Base-by-base conservation (phyloP, 2,888 invertebrate genomes). In the Tachina lurida region DNA sequence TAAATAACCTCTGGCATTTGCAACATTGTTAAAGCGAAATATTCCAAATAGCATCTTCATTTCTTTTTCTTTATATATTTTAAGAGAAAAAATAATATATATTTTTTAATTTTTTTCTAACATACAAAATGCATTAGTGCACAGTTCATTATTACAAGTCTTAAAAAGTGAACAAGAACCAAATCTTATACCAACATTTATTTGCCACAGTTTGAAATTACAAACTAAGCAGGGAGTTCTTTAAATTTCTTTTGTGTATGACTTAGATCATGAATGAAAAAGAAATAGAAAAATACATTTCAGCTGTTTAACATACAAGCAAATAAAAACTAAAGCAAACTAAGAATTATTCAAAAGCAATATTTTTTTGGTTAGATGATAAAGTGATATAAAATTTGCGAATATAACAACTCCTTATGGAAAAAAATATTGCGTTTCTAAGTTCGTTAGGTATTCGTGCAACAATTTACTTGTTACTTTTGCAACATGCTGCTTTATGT, bases 101-200 rank as follows among this genome's bases (percentile, higher is more conserved):
- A 4, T 31, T 4, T 31, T 31, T 31, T 31, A 0, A 3, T 3
- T 31, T 31, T 31, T 31, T 31, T 31, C 47, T 65, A 54, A 77
- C 84, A 84, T 73, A 80, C 76, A 52, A 81, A 84, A 77, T 84
- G 80, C 84, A 84, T 84, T 84, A 84, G 84, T 41, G 47, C 65
- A 60, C 54, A 56, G 43, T 78, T 84, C n/a, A 41, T 68, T 67
- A 74, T 60, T n/a, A 74, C 73, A 74, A 19, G 22, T 39, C 17
- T 13, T 10, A 31, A 68, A 70, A 3, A 39, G 3, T 41, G 12
- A 63, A 52, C 15, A 41, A 52, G 19, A 41, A 47, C 71, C 19
- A 47, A 71, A 63, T 62, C 41, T 65, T 17, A 56, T 56, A 43
- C 19, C 13, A 19, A 76, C 43, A 65, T 58, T 39, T 56, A 41